phyloP scores from a whole-genome alignment of 92 coral and sea anemone genomes.

The Paramuricea clavata region DNA sequence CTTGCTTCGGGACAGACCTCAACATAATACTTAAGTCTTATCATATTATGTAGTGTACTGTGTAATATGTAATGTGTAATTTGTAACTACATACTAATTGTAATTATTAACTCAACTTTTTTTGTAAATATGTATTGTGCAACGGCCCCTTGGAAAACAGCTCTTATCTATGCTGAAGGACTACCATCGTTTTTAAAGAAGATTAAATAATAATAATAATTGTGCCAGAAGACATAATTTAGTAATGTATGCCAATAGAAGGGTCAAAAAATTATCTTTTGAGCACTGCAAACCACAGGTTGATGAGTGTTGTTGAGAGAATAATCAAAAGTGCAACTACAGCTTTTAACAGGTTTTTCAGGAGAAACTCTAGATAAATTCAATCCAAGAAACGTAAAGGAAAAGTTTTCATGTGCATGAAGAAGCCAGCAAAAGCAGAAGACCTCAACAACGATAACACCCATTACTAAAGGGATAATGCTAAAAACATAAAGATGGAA shows the following conservation, averaged over 20 bases:
- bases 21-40: too few species aligned
- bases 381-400: conserved; percentile 18
- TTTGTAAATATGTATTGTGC: too few species aligned
- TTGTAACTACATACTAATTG: too few species aligned
- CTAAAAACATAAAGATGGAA: conserved; percentile 32
- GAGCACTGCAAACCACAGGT: conserved; percentile 47
- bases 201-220: too few species aligned
- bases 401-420: conserved; percentile 40
- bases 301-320: conserved; percentile 22
- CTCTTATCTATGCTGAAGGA: too few species aligned
- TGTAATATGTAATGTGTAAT: too few species aligned
- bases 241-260: conserved; percentile 50
- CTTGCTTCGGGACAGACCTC: too few species aligned
- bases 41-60: too few species aligned
- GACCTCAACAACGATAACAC: conserved; percentile 53
- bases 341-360: conserved; percentile 43
- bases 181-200: too few species aligned
- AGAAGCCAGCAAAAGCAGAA: conserved; percentile 51
- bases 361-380: conserved; percentile 5
- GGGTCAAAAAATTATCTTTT: conserved; percentile 43
- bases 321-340: conserved; percentile 54
- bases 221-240: conserved; percentile 44
- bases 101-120: too few species aligned
- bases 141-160: too few species aligned
- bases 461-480: conserved; percentile 38